Conservation (phyloP, 2,797 vertebrate genomes). For the Alosa sapidissima region DNA sequence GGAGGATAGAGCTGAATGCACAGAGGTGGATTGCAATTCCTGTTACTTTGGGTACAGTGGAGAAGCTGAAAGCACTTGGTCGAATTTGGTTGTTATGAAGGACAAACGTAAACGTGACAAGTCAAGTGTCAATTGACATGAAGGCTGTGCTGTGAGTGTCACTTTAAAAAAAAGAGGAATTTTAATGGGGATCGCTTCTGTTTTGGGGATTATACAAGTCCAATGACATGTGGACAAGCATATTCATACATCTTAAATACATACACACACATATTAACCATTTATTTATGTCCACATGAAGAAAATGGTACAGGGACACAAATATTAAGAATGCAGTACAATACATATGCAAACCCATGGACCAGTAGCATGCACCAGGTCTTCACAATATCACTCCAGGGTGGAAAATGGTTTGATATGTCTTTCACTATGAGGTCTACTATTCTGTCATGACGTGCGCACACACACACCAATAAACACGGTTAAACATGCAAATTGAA, state of each 20-base stretch:
- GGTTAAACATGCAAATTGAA: neutral
- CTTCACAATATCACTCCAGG: too few relatives aligned
- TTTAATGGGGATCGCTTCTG: too few relatives aligned
- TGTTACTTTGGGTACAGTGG: neutral
- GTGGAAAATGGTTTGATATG: too few relatives aligned
- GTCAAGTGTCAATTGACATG: neutral
- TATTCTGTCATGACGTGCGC: too few relatives aligned
- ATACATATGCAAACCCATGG: too few relatives aligned
- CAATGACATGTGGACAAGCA: neutral
- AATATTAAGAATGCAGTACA: too few relatives aligned
- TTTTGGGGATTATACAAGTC: too few relatives aligned
- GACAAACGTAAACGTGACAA: neutral
- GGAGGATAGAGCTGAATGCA: neutral
- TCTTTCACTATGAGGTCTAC: too few relatives aligned
- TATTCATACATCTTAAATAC: neutral
- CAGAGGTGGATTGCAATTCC: neutral
- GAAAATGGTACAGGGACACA: too few relatives aligned
- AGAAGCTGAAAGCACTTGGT: neutral
- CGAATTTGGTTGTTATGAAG: neutral
- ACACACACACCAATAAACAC: neutral
- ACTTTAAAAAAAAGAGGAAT: too few relatives aligned
- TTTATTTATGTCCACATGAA: too few relatives aligned
- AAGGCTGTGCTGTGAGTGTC: neutral
- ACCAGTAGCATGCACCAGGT: too few relatives aligned
- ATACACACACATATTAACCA: neutral